A percentile compares a stretch with the other conserved stretches of the same genome.
phyloP scores from a whole-genome alignment of 2,113 vertebrate species.

The Limnothrissa miodon region DNA sequence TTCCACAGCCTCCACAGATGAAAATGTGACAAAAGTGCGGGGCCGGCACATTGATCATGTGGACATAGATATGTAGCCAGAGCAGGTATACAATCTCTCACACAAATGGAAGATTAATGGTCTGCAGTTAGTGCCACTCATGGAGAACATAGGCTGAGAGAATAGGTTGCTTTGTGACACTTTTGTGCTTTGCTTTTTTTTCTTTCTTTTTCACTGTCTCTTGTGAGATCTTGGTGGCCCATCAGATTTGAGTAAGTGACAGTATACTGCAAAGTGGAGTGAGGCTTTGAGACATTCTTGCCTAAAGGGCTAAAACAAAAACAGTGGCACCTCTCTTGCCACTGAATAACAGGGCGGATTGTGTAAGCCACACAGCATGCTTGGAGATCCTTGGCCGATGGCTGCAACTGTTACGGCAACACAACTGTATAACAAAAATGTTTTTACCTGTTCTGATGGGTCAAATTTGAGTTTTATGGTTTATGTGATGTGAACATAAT shows the following conservation, averaged over 20 bases:
- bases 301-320: not conserved
- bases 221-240: not conserved
- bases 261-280: not conserved
- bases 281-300: not conserved
- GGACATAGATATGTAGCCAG: slow-evolving; percentile 32
- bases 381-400: not conserved
- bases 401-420: not conserved
- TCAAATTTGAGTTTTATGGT: too few relatives aligned
- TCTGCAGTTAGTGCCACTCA: slow-evolving; percentile 26
- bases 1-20: slow-evolving; percentile 39
- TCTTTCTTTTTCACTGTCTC: not conserved
- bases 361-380: not conserved
- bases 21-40: slow-evolving; percentile 49
- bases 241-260: slow-evolving; percentile 14
- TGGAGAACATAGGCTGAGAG: not conserved
- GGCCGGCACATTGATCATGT: slow-evolving; percentile 42
- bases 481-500: too few relatives aligned
- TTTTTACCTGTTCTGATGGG: too few relatives aligned
- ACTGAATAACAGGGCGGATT: not conserved
- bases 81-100: slow-evolving; percentile 5
- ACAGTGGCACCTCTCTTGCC: not conserved
- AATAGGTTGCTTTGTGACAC: not conserved
- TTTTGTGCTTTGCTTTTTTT: not conserved
- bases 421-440: too few relatives aligned
- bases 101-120: slow-evolving; percentile 32